Evolutionary conservation across 1,140 invertebrate genomes (phyloP), one percentile per base, ranked within the genome.

Genomic region (silkworm (Bombyx mori)): DNA sequence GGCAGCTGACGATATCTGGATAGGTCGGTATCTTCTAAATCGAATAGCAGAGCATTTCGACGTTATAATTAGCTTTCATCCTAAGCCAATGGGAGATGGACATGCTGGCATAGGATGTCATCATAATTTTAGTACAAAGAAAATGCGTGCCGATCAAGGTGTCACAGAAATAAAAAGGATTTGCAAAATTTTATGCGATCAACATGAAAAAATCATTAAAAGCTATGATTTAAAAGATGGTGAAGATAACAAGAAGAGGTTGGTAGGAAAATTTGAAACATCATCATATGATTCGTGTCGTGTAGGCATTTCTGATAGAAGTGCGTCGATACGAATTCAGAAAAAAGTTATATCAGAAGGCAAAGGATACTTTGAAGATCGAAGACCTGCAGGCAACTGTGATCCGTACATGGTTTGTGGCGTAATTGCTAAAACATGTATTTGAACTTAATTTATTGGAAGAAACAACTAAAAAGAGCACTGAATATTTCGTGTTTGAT

Each of bases 101-200:
- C 98, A 97, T 94, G 98, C 98, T 71, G 97, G 97, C 8, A 95
- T 97, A 57, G 97, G 97, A 1, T 96, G 95, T 18, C 94, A 95
- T 63, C 94, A 93, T 43, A 98, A 98, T 79, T 98, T 97, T 88
- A 97, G 95, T n/a, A 97, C 96, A 0, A 92, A 93, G 63, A 85
- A 91, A 26, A 98, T 98, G 96, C 90, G 97, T 56, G 89, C 91
- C 50, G 90, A 94, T 0, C 93, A 93, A 61, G 97, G 97, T 1
- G 89, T 90, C 55, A 71, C 73, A 69, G 77, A 79, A 81, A 94
- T 95, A 58, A 92, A 95, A 80, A 92, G 92, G 68, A 92, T 94
- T 0, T 94, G 94, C 71, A 94, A 96, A 69, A 93, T 93, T 68
- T 85, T 98, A 45, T 93, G 92, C 63, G 93, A 93, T 68, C 89